Conservation (phyloP, 2,797 vertebrate species). For the Oryzias dopingdopingensis region DNA sequence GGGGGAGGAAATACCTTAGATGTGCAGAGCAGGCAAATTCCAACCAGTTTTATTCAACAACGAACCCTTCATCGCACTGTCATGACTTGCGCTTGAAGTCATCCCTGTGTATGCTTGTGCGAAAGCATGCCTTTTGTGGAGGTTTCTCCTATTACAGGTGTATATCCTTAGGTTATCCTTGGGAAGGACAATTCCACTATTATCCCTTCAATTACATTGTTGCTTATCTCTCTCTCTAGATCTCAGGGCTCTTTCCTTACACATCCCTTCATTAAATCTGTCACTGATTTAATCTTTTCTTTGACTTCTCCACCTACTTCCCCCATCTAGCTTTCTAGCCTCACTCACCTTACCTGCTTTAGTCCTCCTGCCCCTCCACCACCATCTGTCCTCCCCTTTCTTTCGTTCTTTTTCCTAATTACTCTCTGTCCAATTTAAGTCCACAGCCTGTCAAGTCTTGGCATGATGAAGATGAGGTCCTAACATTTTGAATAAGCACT, state of each 20-base stretch:
- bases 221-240: slow-evolving; percentile 36
- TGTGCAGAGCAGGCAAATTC: not conserved
- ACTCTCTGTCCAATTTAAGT: slow-evolving; percentile 56
- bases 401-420: slow-evolving; percentile 32
- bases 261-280: slow-evolving; percentile 47
- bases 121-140: slow-evolving; percentile 27
- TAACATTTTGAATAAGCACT: slow-evolving; percentile 35
- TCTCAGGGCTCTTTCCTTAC: slow-evolving; percentile 25
- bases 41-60: slow-evolving; percentile 1
- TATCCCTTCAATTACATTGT: slow-evolving; percentile 53
- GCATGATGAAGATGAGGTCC: slow-evolving; percentile 54
- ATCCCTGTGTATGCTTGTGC: slow-evolving; percentile 15
- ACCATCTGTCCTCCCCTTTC: slow-evolving; percentile 16
- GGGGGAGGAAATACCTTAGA: slow-evolving; percentile 4
- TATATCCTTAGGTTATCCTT: slow-evolving; percentile 54
- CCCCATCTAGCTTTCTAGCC: not conserved
- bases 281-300: slow-evolving; percentile 40
- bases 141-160: slow-evolving; percentile 55
- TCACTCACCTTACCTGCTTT: slow-evolving; percentile 14
- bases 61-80: slow-evolving; percentile 6
- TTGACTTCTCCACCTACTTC: slow-evolving; percentile 22
- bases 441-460: slow-evolving; percentile 59
- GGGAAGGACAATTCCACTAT: slow-evolving; percentile 47
- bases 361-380: slow-evolving; percentile 22
- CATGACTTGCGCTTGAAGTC: slow-evolving; percentile 7